Conservation (phyloP, 2,113 vertebrate genomes). For the Smithornis capensis region DNA sequence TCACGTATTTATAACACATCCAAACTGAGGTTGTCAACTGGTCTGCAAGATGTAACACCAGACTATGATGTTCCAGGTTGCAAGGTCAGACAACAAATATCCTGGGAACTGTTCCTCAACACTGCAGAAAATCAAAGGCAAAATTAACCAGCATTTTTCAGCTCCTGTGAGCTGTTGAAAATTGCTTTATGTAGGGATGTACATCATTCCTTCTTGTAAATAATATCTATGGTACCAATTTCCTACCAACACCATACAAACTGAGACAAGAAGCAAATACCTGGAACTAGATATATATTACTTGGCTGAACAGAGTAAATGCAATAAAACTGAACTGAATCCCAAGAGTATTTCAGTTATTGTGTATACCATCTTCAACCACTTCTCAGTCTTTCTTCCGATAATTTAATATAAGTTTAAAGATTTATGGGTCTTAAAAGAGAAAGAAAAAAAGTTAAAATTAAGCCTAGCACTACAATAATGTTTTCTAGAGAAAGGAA, state of each 20-base stretch:
- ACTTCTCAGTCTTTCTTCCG: slow-evolving; percentile 13
- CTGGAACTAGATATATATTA: slow-evolving; percentile 37
- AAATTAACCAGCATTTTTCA: slow-evolving; percentile 30
- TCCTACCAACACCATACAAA: slow-evolving; percentile 10
- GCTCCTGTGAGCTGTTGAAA: not conserved
- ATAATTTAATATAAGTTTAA: slow-evolving; percentile 11
- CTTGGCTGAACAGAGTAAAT: slow-evolving; percentile 18
- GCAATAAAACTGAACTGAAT: slow-evolving; percentile 26
- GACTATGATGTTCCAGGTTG: not conserved
- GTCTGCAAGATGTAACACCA: not conserved
- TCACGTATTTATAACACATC: not conserved
- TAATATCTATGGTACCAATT: slow-evolving; percentile 14
- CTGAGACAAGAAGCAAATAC: slow-evolving; percentile 22
- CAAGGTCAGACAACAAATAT: slow-evolving; percentile 4
- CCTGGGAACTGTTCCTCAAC: not conserved
- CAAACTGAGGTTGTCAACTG: not conserved
- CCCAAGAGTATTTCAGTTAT: slow-evolving; percentile 16
- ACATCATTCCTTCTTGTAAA: slow-evolving; percentile 10
- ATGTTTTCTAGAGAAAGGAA: not conserved
- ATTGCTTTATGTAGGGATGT: not conserved
- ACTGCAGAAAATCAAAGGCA: not conserved
- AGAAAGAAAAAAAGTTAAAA: not conserved
- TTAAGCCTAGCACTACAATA: slow-evolving; percentile 1
- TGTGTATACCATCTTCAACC: not conserved
- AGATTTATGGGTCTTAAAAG: not conserved